Percentiles rank a stretch among this genome's conserved stretches.
Conservation (phyloP, 2,888 invertebrate species). For the Saturnia japonica region DNA sequence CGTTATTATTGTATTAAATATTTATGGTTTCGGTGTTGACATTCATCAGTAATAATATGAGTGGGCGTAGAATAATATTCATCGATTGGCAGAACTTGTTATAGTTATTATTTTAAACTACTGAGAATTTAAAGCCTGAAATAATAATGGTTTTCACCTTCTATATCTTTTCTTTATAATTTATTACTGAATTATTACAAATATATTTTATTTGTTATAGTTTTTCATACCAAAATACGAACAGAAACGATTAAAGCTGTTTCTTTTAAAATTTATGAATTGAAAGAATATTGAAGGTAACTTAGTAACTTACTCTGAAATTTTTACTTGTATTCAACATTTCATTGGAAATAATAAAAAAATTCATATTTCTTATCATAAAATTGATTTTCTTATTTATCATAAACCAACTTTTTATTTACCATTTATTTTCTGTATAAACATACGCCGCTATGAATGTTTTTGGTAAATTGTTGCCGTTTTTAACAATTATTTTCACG, state of each 20-base stretch:
- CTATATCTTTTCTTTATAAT: not conserved
- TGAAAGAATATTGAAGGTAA: too few relatives aligned
- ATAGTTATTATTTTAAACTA: not conserved
- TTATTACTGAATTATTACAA: too few relatives aligned
- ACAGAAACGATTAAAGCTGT: too few relatives aligned
- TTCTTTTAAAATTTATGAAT: too few relatives aligned
- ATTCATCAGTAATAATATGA: not conserved
- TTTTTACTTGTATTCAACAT: too few relatives aligned
- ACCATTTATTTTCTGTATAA: not conserved
- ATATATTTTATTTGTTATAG: too few relatives aligned
- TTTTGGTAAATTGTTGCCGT: conserved; percentile 15
- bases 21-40: not conserved
- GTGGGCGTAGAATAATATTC: not conserved
- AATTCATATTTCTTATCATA: conserved; percentile 3
- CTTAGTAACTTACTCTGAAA: too few relatives aligned
- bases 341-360: not conserved
- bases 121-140: not conserved
- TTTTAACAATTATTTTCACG: conserved; percentile 26
- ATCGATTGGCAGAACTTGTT: not conserved
- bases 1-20: not conserved
- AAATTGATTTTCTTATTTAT: conserved; percentile 3
- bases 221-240: too few relatives aligned
- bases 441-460: conserved; percentile 1
- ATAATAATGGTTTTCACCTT: not conserved
- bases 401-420: not conserved